Percentiles rank a stretch among this genome's conserved stretches.
These are phyloP conservation scores for Falco punctatus DNA, from an alignment of 2,113 vertebrate genomes.

Conservation along the genomic window DNA sequence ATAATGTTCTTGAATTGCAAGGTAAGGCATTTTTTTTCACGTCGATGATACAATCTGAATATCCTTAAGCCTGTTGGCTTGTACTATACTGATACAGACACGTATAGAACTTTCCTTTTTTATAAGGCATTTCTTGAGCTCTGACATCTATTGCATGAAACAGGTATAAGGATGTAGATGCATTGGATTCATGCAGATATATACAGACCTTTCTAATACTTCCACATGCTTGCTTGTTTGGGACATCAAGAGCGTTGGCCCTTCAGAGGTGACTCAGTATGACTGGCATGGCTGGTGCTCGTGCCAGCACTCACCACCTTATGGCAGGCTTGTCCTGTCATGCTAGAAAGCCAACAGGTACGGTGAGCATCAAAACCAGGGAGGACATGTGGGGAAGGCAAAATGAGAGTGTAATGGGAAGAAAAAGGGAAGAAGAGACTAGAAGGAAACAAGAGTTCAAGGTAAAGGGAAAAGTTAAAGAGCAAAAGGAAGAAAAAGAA, in stretches of 20 bases:
- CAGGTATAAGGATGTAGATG: not conserved
- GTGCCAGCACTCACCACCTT: not conserved
- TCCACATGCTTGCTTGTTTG: not conserved
- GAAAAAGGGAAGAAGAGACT: not conserved
- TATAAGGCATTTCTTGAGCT: not conserved
- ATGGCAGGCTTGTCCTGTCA: not conserved
- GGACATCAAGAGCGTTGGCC: not conserved
- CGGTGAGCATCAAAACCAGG: not conserved
- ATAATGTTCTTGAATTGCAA: constrained; percentile 1
- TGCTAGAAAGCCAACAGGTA: not conserved
- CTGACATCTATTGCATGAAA: not conserved
- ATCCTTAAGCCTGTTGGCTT: not conserved
- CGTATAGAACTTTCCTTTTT: not conserved
- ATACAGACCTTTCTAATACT: not conserved
- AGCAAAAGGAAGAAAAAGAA: not conserved
- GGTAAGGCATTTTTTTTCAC: not conserved
- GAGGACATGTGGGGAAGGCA: not conserved
- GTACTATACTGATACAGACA: not conserved
- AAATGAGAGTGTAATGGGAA: not conserved
- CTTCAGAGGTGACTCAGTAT: not conserved
- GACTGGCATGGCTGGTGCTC: not conserved
- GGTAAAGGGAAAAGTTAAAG: not conserved
- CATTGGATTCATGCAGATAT: not conserved
- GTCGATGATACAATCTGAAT: not conserved
- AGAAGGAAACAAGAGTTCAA: not conserved